These are phyloP conservation scores for Sinopyrophorus schimmeli DNA, from an alignment of 2,888 invertebrate species.

Conservation along the genomic window DNA sequence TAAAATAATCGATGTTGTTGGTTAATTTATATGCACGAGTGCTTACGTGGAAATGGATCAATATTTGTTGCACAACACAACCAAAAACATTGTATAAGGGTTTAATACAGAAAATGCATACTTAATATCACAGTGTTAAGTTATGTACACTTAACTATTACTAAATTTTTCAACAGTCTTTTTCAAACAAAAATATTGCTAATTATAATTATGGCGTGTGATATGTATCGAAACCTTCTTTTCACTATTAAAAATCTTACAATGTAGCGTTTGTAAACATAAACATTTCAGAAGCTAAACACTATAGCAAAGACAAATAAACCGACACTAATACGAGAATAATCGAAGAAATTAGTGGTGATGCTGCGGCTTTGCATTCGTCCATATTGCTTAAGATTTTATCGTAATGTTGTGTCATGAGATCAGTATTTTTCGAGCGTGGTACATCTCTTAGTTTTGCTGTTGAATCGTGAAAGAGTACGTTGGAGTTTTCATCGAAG, in stretches of 20 bases:
- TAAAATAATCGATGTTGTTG: conserved; percentile 33
- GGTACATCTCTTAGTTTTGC: conserved; percentile 46
- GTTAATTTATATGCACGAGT: conserved; percentile 29
- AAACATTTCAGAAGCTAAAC: no score
- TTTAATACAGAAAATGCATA: conserved; percentile 19
- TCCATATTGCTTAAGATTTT: conserved; percentile 34
- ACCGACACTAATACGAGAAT: no score
- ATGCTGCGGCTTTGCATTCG: conserved; percentile 33
- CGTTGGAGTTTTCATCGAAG: conserved; percentile 65
- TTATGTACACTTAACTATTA: conserved; percentile 8
- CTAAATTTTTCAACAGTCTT: conserved; percentile 10
- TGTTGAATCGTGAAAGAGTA: conserved; percentile 69
- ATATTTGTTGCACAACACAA: conserved; percentile 11
- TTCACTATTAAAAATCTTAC: no score
- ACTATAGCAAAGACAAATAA: no score
- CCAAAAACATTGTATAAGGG: no score
- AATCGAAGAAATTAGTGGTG: no score
- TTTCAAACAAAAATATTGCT: not conserved
- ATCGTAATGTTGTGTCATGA: conserved; percentile 44
- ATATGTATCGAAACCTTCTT: no score
- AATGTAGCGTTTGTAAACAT: no score
- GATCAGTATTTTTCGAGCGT: conserved; percentile 44
- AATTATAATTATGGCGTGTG: no score
- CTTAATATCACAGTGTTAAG: conserved; percentile 32
- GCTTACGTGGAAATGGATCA: conserved; percentile 12